Evolutionary conservation across 1,140 invertebrate genomes (phyloP), one percentile per base, ranked within the genome.

Genomic region (Neodiprion lecontei): DNA sequence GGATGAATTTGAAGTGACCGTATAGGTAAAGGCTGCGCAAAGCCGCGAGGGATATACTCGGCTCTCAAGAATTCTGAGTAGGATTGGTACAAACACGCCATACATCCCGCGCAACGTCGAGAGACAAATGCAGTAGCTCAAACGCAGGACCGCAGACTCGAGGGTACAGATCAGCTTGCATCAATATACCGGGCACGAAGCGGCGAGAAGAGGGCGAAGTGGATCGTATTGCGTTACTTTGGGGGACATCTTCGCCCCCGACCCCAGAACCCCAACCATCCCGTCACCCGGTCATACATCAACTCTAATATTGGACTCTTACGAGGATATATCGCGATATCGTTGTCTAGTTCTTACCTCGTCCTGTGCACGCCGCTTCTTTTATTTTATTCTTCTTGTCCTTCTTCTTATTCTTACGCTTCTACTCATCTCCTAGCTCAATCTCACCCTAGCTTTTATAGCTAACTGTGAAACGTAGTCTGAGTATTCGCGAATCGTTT

Each of bases 131-230:
- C 53, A 61, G 53, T 61, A 61, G 11, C 53, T 61, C 53, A 61
- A 61, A 61, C 53, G 53, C 53, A 61, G 53, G 53, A 61, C 53
- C 53, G 53, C 11, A 17, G 28, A 40, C 28, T 61, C 53, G 53
- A 61, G 53, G 53, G 53, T 61, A 61, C 53, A 61, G 81, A 78
- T 80, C 73, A 78, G 79, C 73, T 68, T 75, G 77, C 86, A 88
- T 88, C 86, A 85, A 88, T 88, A 88, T 86, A 87, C 86, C 77
- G 75, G 74, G 85, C 86, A 87, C 86, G 87, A 80, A 87, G 84
- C 48, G 65, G 70, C 61, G n/a, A 71, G 50, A 74, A 65, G 21
- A 76, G 78, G 76, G 80, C 72, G 68, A 75, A 83, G 79, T 79
- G 77, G 83, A 85, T 82, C 79, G 80, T 82, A 79, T 83, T 79